phyloP scores from a whole-genome alignment of 2,797 vertebrate species.

The Alca torda region DNA sequence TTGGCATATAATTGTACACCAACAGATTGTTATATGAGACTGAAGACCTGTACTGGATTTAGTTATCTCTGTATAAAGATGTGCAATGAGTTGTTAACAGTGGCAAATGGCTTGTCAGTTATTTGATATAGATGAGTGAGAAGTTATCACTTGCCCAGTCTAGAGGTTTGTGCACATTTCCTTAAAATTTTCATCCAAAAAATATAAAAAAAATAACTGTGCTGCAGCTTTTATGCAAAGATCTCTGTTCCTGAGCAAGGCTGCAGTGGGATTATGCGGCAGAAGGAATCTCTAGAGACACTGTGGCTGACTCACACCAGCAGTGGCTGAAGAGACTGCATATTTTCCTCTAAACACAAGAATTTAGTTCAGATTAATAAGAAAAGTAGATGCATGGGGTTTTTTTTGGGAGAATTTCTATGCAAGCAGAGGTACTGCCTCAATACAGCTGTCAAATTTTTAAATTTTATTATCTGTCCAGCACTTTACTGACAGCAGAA shows the following conservation, averaged over 20 bases:
- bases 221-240: background rate
- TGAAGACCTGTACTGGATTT: background rate
- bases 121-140: background rate
- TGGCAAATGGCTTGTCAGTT: background rate
- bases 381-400: background rate
- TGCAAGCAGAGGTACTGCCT: background rate
- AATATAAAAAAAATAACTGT: background rate
- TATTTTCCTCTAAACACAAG: background rate
- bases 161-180: background rate
- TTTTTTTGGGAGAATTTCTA: background rate
- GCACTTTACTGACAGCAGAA: background rate
- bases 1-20: background rate
- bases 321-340: background rate
- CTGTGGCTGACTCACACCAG: background rate
- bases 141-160: background rate
- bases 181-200: background rate
- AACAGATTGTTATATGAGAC: background rate
- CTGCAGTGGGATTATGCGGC: conserved; percentile 19
- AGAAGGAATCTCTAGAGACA: conserved; percentile 16
- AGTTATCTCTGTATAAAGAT: background rate
- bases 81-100: background rate
- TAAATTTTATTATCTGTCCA: background rate
- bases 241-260: background rate
- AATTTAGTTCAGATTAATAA: conserved; percentile 4
- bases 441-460: background rate